Evolutionary conservation across 1,140 invertebrate species (phyloP).

Genomic region (Dendrolimus kikuchii): DNA sequence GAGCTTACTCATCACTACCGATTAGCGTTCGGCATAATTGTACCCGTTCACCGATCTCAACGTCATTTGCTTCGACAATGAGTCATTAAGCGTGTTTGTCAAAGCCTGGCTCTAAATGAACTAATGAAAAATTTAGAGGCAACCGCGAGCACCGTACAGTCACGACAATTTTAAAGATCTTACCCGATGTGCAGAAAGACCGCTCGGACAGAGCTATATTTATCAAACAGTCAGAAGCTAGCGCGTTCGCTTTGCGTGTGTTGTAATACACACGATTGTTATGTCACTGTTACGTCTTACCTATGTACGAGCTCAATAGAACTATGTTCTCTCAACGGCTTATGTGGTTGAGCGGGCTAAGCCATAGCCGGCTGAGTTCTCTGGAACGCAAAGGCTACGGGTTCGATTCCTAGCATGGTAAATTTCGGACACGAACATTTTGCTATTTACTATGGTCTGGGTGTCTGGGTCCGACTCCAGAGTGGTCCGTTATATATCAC

Average conservation of each 20-base stretch:
- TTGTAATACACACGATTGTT: slow-evolving; percentile 44
- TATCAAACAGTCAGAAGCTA: slow-evolving; percentile 54
- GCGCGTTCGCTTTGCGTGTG: slow-evolving; percentile 59
- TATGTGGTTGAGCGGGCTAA: no score
- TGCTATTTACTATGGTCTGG: no score
- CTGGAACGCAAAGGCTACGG: no score
- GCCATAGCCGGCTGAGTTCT: no score
- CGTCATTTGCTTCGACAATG: slow-evolving; percentile 23
- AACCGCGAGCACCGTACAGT: slow-evolving; percentile 62
- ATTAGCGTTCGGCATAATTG: slow-evolving; percentile 38
- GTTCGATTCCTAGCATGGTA: no score
- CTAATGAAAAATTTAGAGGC: slow-evolving; percentile 60
- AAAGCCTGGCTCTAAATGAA: slow-evolving; percentile 54
- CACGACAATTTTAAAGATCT: slow-evolving; percentile 69
- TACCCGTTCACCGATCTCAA: slow-evolving; percentile 19
- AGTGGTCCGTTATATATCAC: no score
- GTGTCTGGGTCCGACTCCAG: no score
- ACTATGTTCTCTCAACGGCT: no score
- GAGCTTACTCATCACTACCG: slow-evolving; percentile 60
- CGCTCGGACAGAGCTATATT: slow-evolving; percentile 56
- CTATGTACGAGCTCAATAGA: slow-evolving; percentile 16
- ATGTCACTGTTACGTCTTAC: slow-evolving; percentile 46
- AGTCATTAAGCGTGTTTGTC: slow-evolving; percentile 48
- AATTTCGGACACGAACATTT: no score
- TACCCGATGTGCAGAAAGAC: slow-evolving; percentile 61